Conservation (phyloP, 1,140 invertebrate genomes). For the Maconellicoccus hirsutus region DNA sequence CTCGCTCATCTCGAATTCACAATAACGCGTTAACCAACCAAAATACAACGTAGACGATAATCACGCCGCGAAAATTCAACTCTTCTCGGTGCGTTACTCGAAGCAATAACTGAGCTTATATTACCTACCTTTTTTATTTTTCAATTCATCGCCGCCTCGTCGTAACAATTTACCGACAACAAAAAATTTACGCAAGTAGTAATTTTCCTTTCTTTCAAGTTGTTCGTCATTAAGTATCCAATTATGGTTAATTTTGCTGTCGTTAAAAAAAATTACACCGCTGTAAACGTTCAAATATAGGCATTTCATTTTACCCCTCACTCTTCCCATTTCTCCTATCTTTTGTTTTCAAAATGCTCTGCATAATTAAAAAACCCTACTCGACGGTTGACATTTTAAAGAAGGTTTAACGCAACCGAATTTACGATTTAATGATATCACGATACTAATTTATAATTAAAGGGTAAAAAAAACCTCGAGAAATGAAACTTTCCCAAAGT, state of each 20-base stretch:
- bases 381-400: background rate
- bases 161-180: background rate
- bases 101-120: background rate
- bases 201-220: conserved; percentile 1
- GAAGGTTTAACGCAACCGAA: background rate
- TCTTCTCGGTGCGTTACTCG: background rate
- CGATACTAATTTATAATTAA: background rate
- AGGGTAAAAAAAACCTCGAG: conserved; percentile 3
- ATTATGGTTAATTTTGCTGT: background rate
- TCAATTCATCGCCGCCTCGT: no score
- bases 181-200: background rate
- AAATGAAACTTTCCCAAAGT: background rate
- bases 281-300: background rate
- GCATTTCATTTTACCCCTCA: no score
- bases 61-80: no score
- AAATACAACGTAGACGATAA: no score
- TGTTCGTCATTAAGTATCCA: conserved; percentile 4
- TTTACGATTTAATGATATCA: background rate
- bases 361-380: background rate
- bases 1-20: no score
- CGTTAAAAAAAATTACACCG: background rate
- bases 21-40: no score
- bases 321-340: no score
- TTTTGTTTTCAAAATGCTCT: background rate
- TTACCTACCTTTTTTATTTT: no score